Percentiles rank a stretch among this genome's conserved stretches.
phyloP scores from a whole-genome alignment of 2,888 invertebrate species.

The Cryptosula pallasiana region DNA sequence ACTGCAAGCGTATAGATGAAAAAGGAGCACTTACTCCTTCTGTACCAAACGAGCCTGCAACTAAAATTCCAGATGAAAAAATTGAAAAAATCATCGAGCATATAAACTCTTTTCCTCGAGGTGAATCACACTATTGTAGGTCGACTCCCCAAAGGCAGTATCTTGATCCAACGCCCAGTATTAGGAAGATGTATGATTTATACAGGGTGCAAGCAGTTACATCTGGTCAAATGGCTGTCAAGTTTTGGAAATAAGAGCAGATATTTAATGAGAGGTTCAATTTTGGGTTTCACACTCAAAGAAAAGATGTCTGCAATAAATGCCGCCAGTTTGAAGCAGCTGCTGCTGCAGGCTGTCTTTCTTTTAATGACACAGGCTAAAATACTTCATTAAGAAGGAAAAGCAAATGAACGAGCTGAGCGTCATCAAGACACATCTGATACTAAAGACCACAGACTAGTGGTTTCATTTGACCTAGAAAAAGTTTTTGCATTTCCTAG shows the following conservation, averaged over 20 bases:
- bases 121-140: neutral
- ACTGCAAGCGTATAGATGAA: neutral
- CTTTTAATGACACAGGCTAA: neutral
- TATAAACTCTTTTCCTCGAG: neutral
- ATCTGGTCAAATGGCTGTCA: neutral
- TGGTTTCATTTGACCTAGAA: conserved; percentile 9
- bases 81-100: neutral
- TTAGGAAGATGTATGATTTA: neutral
- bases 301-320: neutral
- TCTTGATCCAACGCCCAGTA: neutral
- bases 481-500: neutral
- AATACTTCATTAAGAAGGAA: neutral
- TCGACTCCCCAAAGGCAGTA: neutral
- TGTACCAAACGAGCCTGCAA: neutral
- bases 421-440: neutral
- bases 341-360: neutral
- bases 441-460: neutral
- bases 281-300: neutral
- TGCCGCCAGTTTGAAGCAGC: conserved; percentile 1
- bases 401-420: neutral
- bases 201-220: neutral
- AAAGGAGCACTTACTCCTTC: neutral
- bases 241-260: neutral
- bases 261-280: neutral
- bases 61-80: neutral